A percentile compares a stretch with the other conserved stretches of the same genome.
Conservation (phyloP, 2,113 vertebrate species). For the Poicephalus meyeri region DNA sequence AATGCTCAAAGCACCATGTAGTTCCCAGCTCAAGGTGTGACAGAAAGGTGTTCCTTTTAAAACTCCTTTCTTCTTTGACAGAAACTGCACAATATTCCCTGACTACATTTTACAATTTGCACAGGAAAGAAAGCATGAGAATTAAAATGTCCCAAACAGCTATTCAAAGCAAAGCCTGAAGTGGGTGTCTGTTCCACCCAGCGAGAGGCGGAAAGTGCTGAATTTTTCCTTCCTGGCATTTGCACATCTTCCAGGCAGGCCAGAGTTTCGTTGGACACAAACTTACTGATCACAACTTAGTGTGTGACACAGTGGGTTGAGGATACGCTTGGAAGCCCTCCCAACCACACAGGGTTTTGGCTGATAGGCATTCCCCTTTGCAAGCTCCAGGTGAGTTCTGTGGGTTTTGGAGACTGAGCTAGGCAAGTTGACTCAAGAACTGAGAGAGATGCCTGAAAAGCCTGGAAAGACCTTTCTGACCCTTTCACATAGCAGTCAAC, state of each 20-base stretch:
- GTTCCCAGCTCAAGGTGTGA: background rate
- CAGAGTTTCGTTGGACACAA: background rate
- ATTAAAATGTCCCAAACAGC: background rate
- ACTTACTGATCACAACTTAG: background rate
- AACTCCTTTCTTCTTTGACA: background rate
- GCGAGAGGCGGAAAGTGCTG: fast-evolving
- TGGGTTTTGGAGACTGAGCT: background rate
- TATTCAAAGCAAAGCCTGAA: background rate
- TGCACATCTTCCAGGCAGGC: background rate
- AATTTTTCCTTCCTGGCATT: background rate
- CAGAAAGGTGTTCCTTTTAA: background rate
- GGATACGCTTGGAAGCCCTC: background rate
- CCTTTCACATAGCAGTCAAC: background rate
- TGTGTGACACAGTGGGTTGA: background rate
- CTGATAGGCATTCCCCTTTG: background rate
- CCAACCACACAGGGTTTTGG: background rate
- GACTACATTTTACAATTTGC: background rate
- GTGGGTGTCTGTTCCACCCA: background rate
- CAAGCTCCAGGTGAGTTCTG: background rate
- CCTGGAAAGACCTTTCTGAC: background rate
- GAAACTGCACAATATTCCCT: background rate
- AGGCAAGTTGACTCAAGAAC: background rate
- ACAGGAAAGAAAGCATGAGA: background rate
- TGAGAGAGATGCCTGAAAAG: background rate
- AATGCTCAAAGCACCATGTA: background rate